Evolutionary conservation across 2,113 vertebrate species (phyloP), one percentile per base, ranked within the genome.

Genomic region (Nerophis lumbriciformis): DNA sequence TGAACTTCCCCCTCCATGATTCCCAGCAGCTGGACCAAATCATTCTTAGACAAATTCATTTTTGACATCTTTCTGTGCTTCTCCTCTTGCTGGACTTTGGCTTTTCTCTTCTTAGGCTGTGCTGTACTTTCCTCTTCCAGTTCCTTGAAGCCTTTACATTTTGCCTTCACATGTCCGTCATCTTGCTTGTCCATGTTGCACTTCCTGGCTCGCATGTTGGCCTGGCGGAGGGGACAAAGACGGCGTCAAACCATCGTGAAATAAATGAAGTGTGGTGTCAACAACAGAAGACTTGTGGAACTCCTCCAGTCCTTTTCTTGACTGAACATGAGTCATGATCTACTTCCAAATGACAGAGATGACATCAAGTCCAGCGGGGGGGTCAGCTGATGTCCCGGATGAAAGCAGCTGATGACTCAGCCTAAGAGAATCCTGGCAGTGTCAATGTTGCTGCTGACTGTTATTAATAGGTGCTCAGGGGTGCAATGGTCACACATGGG

Each of bases 1-100:
- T 98, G 95, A 11, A 98, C 74, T 65, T 99, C 96, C 74, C 96
- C 96, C 76, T 99, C 96, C 96, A 99, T 99, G 82, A 99, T 83
- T 37, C 95, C 93, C 70, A 99, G 92, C 49, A 99, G 90, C 15
- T 87, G 92, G 15, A 99, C 84, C 61, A 99, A 88, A 15, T 97
- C 93, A 54, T 90, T 91, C 83, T 91, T 93, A 12, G 93, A 91
- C 71, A 96, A 85, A 15, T 21, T 53, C 57, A 50, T 16, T 8
- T 6, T 6, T 1, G 2, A 66, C 54, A 72, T 77, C 37, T 88
- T 92, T 65, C 87, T 90, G 13, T 82, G 77, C 44, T 76, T 72
- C 81, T 80, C 90, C 84, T 82, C 84, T 54, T 16, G 69, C 71
- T 76, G 80, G n/a, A 54, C 68, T 5, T 78, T 85, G 38, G 16